phyloP scores from a whole-genome alignment of 2,888 invertebrate genomes.

The Poecilobothrus nobilitatus region DNA sequence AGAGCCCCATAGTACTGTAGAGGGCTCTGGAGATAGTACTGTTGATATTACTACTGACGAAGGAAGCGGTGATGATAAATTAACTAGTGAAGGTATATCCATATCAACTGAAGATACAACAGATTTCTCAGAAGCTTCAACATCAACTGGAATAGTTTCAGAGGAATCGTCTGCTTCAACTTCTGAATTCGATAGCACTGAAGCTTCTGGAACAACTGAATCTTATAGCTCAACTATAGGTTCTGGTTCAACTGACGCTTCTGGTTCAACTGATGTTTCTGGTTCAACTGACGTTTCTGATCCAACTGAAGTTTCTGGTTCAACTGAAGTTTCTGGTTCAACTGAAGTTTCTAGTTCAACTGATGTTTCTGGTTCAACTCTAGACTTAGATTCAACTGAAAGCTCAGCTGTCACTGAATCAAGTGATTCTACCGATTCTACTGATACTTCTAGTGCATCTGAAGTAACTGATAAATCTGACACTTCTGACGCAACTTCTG shows the following conservation, averaged over 20 bases:
- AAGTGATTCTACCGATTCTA: conserved; percentile 25
- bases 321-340: conserved; percentile 22
- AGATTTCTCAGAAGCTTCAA: conserved; percentile 12
- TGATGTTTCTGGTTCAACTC: conserved; percentile 15
- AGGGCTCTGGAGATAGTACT: conserved; percentile 34
- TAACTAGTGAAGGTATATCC: conserved; percentile 11
- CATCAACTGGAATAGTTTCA: conserved; percentile 20
- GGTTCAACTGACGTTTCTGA: conserved; percentile 20
- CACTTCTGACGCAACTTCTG: not conserved
- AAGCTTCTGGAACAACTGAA: conserved; percentile 18
- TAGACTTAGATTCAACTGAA: conserved; percentile 19
- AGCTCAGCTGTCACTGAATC: conserved; percentile 21
- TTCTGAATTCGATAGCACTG: not conserved
- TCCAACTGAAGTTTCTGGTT: conserved; percentile 27
- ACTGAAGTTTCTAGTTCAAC: conserved; percentile 28
- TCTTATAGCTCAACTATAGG: conserved; percentile 27
- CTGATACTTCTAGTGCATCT: conserved; percentile 11
- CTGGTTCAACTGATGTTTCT: conserved; percentile 27
- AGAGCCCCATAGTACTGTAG: conserved; percentile 21
- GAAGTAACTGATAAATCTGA: not conserved
- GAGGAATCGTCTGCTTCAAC: conserved; percentile 26
- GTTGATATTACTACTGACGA: conserved; percentile 25
- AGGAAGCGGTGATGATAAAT: conserved; percentile 34
- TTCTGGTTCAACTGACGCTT: conserved; percentile 22
- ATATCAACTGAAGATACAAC: conserved; percentile 18